phyloP scores from a whole-genome alignment of 2,888 invertebrate species.

The Keiferia lycopersicella region DNA sequence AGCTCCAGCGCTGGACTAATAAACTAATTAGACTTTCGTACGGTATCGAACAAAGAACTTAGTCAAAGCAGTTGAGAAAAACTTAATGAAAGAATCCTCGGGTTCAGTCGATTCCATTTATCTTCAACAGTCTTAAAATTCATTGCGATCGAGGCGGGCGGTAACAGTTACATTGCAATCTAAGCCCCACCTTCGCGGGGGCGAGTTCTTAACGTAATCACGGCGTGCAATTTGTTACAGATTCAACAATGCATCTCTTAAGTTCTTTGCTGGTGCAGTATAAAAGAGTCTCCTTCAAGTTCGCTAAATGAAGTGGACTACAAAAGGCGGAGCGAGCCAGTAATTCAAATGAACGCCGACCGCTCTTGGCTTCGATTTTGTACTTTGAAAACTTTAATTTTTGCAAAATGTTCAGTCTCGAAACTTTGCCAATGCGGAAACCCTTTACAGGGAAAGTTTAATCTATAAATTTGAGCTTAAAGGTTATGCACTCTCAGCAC shows the following conservation, averaged over 20 bases:
- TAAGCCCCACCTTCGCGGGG: conserved; percentile 54
- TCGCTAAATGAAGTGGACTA: conserved; percentile 79
- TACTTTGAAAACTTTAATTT: conserved; percentile 74
- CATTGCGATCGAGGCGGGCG: conserved; percentile 44
- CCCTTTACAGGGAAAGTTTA: conserved; percentile 54
- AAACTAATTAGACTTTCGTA: conserved; percentile 23
- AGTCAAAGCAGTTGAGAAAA: conserved; percentile 20
- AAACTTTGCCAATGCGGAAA: conserved; percentile 58
- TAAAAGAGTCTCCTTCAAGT: conserved; percentile 74
- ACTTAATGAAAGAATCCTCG: conserved; percentile 29
- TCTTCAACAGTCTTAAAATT: conserved; percentile 47
- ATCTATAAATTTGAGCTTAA: conserved; percentile 44
- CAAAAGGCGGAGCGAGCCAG: conserved; percentile 72
- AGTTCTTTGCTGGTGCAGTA: conserved; percentile 68
- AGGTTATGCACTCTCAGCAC: conserved; percentile 40
- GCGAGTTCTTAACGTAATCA: conserved; percentile 70
- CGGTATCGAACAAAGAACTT: conserved; percentile 8
- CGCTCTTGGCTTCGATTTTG: conserved; percentile 70
- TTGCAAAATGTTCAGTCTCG: conserved; percentile 67
- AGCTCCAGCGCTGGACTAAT: conserved; percentile 16
- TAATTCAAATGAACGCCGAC: conserved; percentile 76
- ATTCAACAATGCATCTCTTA: conserved; percentile 79
- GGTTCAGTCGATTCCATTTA: conserved; percentile 34
- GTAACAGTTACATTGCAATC: conserved; percentile 66
- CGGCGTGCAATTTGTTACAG: conserved; percentile 77